Evolutionary conservation across 2,113 vertebrate genomes (phyloP).

Genomic region (Psettodes erumei): DNA sequence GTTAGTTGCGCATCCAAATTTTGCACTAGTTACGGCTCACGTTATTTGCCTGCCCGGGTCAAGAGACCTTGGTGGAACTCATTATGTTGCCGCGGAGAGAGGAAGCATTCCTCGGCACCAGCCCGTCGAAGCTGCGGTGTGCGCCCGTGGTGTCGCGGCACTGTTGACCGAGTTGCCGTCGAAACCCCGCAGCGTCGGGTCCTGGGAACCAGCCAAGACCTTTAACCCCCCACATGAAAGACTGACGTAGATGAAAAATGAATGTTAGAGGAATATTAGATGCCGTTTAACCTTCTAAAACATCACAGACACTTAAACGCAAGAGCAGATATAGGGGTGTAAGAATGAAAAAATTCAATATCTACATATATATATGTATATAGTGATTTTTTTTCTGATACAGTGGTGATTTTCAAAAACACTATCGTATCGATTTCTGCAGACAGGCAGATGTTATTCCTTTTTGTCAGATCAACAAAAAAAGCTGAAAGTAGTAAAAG

Average conservation of each 20-base stretch:
- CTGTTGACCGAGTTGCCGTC: slow-evolving; percentile 7
- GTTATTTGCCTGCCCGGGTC: slow-evolving; percentile 13
- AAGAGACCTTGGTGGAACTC: not conserved
- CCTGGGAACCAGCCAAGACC: slow-evolving; percentile 4
- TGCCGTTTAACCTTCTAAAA: not conserved
- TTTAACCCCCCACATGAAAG: slow-evolving; percentile 8
- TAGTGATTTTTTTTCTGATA: too few species aligned
- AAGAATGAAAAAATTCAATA: too few species aligned
- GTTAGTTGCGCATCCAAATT: slow-evolving; percentile 15
- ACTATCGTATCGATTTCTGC: too few species aligned
- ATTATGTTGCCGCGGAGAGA: not conserved
- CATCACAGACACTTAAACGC: not conserved
- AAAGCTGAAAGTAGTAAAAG: too few species aligned
- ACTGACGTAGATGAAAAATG: not conserved
- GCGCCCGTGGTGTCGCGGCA: not conserved
- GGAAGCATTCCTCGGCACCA: slow-evolving; percentile 1
- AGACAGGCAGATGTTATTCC: too few species aligned
- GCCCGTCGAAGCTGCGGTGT: slow-evolving; percentile 5
- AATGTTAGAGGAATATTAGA: not conserved
- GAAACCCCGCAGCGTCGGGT: slow-evolving; percentile 8
- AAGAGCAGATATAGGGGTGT: not conserved
- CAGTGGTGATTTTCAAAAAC: too few species aligned
- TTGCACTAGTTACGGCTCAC: too few species aligned
- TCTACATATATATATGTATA: too few species aligned
- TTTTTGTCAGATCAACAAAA: too few species aligned